Evolutionary conservation across 1,140 invertebrate species (phyloP).

Genomic region (Sycophaga agraensis): DNA sequence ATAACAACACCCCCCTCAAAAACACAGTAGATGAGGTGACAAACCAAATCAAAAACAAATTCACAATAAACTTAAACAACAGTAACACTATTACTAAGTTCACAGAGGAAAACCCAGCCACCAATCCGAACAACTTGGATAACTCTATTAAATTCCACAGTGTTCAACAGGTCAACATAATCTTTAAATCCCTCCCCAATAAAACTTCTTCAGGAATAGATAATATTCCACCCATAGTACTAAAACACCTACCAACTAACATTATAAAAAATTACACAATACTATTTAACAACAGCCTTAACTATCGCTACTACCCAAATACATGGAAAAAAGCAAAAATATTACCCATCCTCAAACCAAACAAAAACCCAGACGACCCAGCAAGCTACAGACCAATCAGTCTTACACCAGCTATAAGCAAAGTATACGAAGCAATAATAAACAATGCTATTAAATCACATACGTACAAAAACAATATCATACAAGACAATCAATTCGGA

Average conservation of each 20-base stretch:
- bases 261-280: background rate
- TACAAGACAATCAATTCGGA: slow-evolving; percentile 10
- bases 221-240: slow-evolving; percentile 7
- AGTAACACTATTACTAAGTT: background rate
- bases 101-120: background rate
- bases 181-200: background rate
- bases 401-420: slow-evolving; percentile 6
- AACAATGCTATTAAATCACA: background rate
- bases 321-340: slow-evolving; percentile 2
- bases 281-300: slow-evolving; percentile 5
- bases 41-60: background rate
- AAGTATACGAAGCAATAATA: slow-evolving; percentile 4
- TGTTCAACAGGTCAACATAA: background rate
- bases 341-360: slow-evolving; percentile 17
- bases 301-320: background rate
- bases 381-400: slow-evolving; percentile 15
- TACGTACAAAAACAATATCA: background rate
- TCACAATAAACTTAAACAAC: background rate
- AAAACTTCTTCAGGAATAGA: slow-evolving; percentile 9
- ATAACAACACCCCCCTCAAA: background rate
- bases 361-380: background rate
- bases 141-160: background rate
- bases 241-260: background rate
- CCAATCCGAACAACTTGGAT: background rate
- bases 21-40: background rate